Evolutionary conservation across 2,797 vertebrate species (phyloP).

Genomic region (Iguana delicatissima): DNA sequence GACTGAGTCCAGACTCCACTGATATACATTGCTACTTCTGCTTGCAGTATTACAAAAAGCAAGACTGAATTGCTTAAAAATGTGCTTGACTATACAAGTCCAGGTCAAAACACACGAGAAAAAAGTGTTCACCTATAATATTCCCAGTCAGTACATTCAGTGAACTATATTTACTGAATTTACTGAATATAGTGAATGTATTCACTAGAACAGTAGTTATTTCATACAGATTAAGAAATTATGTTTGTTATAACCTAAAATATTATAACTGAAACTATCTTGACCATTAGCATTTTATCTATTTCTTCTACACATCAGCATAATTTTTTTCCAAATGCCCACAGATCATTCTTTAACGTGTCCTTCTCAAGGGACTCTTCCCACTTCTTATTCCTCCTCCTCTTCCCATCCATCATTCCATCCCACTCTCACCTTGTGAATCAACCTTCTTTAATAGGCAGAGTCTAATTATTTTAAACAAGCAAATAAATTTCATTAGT

Average conservation of each 20-base stretch:
- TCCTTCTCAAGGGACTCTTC: background rate
- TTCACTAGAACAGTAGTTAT: background rate
- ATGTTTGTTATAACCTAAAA: background rate
- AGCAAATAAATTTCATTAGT: background rate
- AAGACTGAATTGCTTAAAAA: background rate
- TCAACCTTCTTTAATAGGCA: background rate
- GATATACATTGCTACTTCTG: no score
- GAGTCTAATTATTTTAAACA: background rate
- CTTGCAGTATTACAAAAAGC: background rate
- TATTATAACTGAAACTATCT: background rate
- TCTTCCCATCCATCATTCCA: background rate
- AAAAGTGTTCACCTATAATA: background rate
- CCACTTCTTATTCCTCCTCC: background rate
- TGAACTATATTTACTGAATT: background rate
- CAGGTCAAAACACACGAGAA: background rate
- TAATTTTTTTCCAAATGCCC: background rate
- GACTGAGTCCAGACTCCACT: no score
- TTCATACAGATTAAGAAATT: background rate
- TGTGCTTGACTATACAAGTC: background rate
- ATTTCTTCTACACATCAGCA: background rate
- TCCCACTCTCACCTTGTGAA: background rate
- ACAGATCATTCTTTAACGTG: background rate
- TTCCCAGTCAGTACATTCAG: no score
- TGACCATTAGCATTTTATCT: background rate
- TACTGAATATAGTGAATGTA: background rate